Base-by-base conservation (phyloP, 2,888 invertebrate species). In the Sinelater perroti region DNA sequence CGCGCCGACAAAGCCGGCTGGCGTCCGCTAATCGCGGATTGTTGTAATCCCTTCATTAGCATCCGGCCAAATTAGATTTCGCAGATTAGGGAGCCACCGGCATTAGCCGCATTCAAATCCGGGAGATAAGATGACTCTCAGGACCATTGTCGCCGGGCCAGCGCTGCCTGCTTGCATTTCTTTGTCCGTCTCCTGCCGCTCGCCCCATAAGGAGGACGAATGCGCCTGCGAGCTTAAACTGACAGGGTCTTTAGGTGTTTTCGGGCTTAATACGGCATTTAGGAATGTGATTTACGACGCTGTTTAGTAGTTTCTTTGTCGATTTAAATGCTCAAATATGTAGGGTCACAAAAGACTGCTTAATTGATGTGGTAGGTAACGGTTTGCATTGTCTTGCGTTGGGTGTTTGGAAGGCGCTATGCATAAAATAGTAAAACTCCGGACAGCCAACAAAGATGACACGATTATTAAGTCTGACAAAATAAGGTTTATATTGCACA, bases 231-330 rank as follows among this genome's bases (percentile, higher is more conserved):
- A 26, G 57, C 52, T 57, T 57, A 52, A 57, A 57, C 45, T 20
- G 53, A 11, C 30, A 47, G 17, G 24, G 28, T 42, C 46, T 47
- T 53, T 47, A 35, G 49, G 42, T 59, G 60, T 69, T 72, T 68
- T 72, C 65, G 63, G 67, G 64, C 65, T 70, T 68, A 68, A 67
- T 68, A 63, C 61, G 68, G 67, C 66, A 68, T 70, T 72, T 72
- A 71, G 67, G 56, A 59, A 57, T 53, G 65, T 73, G 71, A 73
- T 73, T 73, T 73, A 73, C 70, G 70, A 65, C 58, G 55, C 62
- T 61, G 63, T 70, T 72, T 70, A 70, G 68, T 67, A 69, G 70
- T 68, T 68, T 67, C 67, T 71, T 71, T 71, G 69, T 71, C 65
- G 67, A 60, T 64, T 68, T 70, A 67, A 72, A 70, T 44, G 26